Percentiles rank a stretch among this genome's conserved stretches.
phyloP scores from a whole-genome alignment of 2,888 invertebrate genomes.

The Cynaeus angustus region DNA sequence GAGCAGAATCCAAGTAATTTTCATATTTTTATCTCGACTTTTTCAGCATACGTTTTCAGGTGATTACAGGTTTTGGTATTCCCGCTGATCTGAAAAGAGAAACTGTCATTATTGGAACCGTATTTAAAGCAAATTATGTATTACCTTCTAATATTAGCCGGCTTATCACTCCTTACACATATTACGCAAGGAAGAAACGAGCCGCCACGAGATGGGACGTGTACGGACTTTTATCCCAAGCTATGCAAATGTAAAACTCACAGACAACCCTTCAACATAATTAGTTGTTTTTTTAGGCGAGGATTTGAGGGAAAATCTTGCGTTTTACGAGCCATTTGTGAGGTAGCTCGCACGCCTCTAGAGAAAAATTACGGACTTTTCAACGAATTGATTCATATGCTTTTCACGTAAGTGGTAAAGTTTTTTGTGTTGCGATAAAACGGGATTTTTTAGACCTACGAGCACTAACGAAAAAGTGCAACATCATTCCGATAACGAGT shows the following conservation, averaged over 20 bases:
- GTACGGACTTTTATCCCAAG: conserved; percentile 78
- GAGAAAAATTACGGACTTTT: conserved; percentile 75
- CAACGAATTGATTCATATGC: conserved; percentile 79
- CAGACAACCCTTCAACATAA: background rate
- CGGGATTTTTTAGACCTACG: conserved; percentile 70
- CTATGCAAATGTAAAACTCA: conserved; percentile 74
- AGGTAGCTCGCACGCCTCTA: conserved; percentile 78
- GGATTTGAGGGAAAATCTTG: conserved; percentile 80
- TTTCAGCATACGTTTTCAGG: conserved; percentile 61
- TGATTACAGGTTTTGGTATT: conserved; percentile 72
- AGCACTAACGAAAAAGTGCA: conserved; percentile 64
- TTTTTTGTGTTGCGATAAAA: background rate
- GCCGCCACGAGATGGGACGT: conserved; percentile 76
- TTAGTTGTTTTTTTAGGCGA: conserved; percentile 66
- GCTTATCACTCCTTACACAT: conserved; percentile 56
- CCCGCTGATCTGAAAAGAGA: conserved; percentile 72
- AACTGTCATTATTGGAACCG: conserved; percentile 70
- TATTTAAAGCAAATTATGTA: conserved; percentile 70
- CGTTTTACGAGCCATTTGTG: conserved; percentile 79
- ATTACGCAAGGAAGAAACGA: conserved; percentile 56
- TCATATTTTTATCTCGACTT: background rate
- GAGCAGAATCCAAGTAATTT: conserved; percentile 25
- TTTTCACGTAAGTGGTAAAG: conserved; percentile 79
- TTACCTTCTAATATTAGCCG: conserved; percentile 57
- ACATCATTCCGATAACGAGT: conserved; percentile 67